Conservation (phyloP, 1,140 invertebrate genomes). For the Euura saliciscinereae region DNA sequence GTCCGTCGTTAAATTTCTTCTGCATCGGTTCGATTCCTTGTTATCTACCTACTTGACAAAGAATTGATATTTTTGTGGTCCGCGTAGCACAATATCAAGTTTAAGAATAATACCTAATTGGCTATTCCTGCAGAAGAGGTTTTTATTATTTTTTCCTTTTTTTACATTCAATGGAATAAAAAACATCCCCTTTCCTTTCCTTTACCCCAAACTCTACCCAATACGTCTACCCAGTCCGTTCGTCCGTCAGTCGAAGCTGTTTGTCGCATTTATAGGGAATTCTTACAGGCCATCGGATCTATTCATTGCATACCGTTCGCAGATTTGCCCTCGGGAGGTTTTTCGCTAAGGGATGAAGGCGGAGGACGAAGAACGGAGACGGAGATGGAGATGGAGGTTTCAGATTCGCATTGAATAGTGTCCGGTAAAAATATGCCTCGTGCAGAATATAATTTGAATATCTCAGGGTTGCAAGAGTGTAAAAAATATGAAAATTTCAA, state of each 20-base stretch:
- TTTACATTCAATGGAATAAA: not conserved
- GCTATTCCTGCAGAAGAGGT: not conserved
- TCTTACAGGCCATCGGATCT: not conserved
- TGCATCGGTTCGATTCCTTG: too few species aligned
- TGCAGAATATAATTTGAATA: slow-evolving; percentile 1
- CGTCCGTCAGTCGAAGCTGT: too few species aligned
- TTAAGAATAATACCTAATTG: slow-evolving; percentile 5
- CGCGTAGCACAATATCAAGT: not conserved
- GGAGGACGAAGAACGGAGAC: too few species aligned
- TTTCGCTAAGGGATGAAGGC: not conserved
- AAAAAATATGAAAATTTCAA: not conserved
- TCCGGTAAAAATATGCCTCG: slow-evolving; percentile 4
- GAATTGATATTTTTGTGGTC: not conserved
- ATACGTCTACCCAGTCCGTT: too few species aligned
- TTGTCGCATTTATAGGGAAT: too few species aligned
- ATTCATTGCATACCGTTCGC: not conserved
- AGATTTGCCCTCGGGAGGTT: not conserved
- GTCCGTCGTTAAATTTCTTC: too few species aligned
- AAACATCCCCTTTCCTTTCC: not conserved
- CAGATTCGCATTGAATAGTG: slow-evolving; percentile 1
- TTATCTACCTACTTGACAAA: not conserved
- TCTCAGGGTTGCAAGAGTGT: not conserved
- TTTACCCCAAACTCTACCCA: too few species aligned
- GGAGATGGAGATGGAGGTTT: not conserved
- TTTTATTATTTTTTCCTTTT: not conserved